A percentile compares a stretch with the other conserved stretches of the same genome.
Evolutionary conservation across 92 coral and sea anemone species (phyloP).

Genomic region (Zoanthus gigantus): DNA sequence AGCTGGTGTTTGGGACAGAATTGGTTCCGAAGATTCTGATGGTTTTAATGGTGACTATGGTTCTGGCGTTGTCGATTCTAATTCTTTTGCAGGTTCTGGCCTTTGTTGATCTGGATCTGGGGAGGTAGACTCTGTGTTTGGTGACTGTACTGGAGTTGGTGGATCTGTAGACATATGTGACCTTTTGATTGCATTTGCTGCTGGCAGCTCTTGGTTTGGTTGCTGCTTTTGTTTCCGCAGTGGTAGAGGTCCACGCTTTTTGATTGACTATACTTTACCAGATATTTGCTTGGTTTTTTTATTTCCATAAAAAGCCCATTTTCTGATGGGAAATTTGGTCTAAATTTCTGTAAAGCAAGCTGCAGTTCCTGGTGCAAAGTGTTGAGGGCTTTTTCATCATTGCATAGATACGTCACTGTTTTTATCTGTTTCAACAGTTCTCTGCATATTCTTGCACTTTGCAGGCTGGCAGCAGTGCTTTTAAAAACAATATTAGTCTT

Average conservation of each 20-base stretch:
- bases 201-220: neutral
- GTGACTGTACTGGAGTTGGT: neutral
- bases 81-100: neutral
- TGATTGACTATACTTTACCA: neutral
- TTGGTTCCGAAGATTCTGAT: neutral
- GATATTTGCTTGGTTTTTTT: constrained; percentile 5
- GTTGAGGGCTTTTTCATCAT: neutral
- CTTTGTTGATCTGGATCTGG: neutral
- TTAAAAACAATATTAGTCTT: neutral
- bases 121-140: neutral
- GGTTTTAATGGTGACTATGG: neutral
- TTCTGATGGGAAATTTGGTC: constrained; percentile 17
- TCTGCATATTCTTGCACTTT: constrained; percentile 22
- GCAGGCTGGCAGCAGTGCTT: constrained; percentile 12
- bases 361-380: neutral
- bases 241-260: neutral
- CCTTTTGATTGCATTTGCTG: neutral
- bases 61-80: neutral
- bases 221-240: neutral
- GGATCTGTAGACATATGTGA: neutral
- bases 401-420: constrained; percentile 7
- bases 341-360: neutral
- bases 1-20: neutral
- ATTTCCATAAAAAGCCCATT: constrained; percentile 24
- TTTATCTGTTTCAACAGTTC: neutral